phyloP scores from a whole-genome alignment of 1,140 invertebrate genomes.

The Hycleus cichorii region DNA sequence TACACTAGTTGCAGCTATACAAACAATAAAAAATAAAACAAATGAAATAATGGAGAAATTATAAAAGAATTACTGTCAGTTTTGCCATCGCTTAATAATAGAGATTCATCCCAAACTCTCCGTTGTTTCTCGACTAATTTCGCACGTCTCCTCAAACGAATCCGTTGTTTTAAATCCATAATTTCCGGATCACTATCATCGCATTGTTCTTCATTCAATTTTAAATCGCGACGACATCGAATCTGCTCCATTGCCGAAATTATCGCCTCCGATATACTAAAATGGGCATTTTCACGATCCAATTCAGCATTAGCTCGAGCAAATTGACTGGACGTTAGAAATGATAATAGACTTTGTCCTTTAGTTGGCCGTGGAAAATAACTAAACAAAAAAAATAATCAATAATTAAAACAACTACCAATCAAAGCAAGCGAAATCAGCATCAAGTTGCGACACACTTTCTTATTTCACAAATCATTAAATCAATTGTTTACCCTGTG shows the following conservation, averaged over 20 bases:
- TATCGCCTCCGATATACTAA: slow-evolving; percentile 75
- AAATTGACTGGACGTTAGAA: slow-evolving; percentile 65
- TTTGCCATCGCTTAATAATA: slow-evolving; percentile 45
- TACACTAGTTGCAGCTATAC: slow-evolving; percentile 44
- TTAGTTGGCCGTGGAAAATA: slow-evolving; percentile 57
- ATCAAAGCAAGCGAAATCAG: too few relatives aligned
- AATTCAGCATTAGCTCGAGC: slow-evolving; percentile 65
- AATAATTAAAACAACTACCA: not conserved
- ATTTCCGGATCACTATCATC: slow-evolving; percentile 66
- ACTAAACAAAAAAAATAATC: slow-evolving; percentile 6
- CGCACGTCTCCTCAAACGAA: slow-evolving; percentile 50
- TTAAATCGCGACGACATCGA: slow-evolving; percentile 40
- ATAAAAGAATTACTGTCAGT: slow-evolving; percentile 51
- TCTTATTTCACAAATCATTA: not conserved
- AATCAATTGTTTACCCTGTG: slow-evolving; percentile 37
- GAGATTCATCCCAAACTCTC: slow-evolving; percentile 26
- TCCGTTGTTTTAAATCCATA: slow-evolving; percentile 56
- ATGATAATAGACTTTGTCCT: slow-evolving; percentile 68
- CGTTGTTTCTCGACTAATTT: slow-evolving; percentile 45
- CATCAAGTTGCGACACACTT: too few relatives aligned
- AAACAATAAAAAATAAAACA: slow-evolving; percentile 2
- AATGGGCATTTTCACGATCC: slow-evolving; percentile 82
- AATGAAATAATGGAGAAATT: slow-evolving; percentile 11
- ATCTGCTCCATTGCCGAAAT: slow-evolving; percentile 76
- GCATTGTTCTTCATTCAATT: slow-evolving; percentile 43